Evolutionary conservation across 2,113 vertebrate species (phyloP), one percentile per base, ranked within the genome.

Genomic region (Colistium nudipinnis): DNA sequence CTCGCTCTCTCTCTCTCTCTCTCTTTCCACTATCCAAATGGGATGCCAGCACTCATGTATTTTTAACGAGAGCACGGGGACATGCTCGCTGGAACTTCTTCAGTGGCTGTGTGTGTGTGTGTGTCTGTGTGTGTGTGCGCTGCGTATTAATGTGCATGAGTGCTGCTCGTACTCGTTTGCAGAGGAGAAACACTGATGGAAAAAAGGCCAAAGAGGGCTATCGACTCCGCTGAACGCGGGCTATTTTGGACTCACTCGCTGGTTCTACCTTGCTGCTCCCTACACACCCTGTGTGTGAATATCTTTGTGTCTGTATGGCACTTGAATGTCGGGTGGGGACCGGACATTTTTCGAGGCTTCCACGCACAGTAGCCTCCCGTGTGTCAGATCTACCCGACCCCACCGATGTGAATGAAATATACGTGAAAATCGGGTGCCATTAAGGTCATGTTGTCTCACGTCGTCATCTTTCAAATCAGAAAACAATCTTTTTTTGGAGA

Each of bases 321-420:
- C 27, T 1, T 22, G 5, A 24, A 16, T 20, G 35, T 5, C 51
- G 28, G 16, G 20, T 39, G 20, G 19, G 10, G 12, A 57, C 27
- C 1, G 10, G n/a, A 6, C 41, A 10, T 14, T 14, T 14, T 14
- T 33, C 22, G 33, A 47, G 38, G 25, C 57, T 24, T 19, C 39
- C 31, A 31, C 31, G 13, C 49, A 25, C 30, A 41, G 28, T 36
- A 36, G 19, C 38, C 45, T 69, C 31, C 33, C 47, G 48, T 14
- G 4, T 74, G 88, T 89, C 86, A 63, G 80, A 83, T 61, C 68
- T 51, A 12, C 67, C 75, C 39, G 80, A 78, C 83, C 73, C 69
- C 27, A 14, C 47, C 36, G 3, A 22, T 30, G 16, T 11, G 20
- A 52, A 31, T 47, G 48, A 47, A n/a, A 48, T n/a, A n/a, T 36